A percentile compares a stretch with the other conserved stretches of the same genome.
Evolutionary conservation across 2,113 vertebrate genomes (phyloP).

Genomic region (Morphnarchus princeps): DNA sequence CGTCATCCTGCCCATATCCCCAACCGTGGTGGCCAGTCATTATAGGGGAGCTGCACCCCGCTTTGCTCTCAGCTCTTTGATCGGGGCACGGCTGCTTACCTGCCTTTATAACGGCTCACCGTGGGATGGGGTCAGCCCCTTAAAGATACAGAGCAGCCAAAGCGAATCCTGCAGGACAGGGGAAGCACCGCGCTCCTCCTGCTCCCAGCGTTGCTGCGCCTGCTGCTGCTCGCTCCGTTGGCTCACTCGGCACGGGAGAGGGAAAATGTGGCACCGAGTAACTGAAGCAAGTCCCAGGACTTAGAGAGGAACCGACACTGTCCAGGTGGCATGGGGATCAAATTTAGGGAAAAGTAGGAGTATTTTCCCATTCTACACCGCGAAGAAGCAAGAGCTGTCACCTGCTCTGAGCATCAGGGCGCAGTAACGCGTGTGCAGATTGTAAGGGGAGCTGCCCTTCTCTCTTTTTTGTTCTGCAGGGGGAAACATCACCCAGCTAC

Average conservation of each 20-base stretch:
- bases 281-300: neutral
- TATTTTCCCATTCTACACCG: neutral
- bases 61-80: neutral
- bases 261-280: neutral
- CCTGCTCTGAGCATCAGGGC: neutral
- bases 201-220: neutral
- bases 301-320: neutral
- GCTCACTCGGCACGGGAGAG: neutral
- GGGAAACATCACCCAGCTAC: neutral
- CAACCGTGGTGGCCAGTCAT: constrained; percentile 87
- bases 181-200: neutral
- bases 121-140: constrained; percentile 64
- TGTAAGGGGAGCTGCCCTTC: neutral
- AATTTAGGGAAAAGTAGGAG: neutral
- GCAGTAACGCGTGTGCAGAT: fast-evolving
- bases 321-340: neutral
- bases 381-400: neutral
- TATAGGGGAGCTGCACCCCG: constrained; percentile 3
- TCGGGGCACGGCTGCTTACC: constrained; percentile 35
- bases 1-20: constrained; percentile 92
- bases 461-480: neutral
- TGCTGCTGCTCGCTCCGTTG: neutral
- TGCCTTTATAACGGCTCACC: constrained; percentile 54
- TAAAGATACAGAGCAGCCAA: constrained; percentile 73
- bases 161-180: neutral